Base-by-base conservation (phyloP, 1,140 invertebrate genomes). In the Aphidius ervi region DNA sequence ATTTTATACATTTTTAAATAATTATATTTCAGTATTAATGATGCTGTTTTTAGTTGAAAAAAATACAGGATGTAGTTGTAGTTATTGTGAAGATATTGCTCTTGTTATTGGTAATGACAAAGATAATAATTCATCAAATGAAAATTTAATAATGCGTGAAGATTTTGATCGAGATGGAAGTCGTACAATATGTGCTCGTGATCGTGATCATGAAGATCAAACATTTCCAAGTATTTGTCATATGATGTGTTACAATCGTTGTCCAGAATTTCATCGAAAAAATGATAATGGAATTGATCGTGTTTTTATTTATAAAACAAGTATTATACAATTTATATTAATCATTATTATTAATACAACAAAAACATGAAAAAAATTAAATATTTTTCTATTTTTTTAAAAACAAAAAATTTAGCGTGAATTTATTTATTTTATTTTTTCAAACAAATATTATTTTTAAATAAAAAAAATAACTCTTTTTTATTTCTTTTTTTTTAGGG, bases 211-310 rank as follows among this genome's bases (percentile, higher is more conserved):
- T 55, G 62, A 68, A 46, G 70, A 78, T 68, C 68, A 69, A 59
- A 72, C 74, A 8, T 79, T 79, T 59, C 66, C 69, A 6, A 78
- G 71, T 55, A 58, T 76, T 37, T 79, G 77, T 66, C 74, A 77
- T 52, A 78, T 79, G 77, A 63, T 70, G 9, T 78, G 77, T 63
- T 67, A 70, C 59, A 78, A 79, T 64, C 58, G 63, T 16, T 77
- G 76, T 58, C 71, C 73, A 9, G 65, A 50, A 50, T 71, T 68
- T 52, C 67, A 67, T 9, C 9, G 65, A 20, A 58, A 57, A 1
- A 42, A 60, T 6, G 65, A 69, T n/a, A 56, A 64, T 6, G 60
- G 52, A 6, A 59, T 68, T 16, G 66, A 71, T 41, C 47, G 47
- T 39, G 58, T 63, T 23, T 58, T 53, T 5, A 69, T 67, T 2